These are phyloP conservation scores for Exocentrus adspersus DNA, from an alignment of 2,888 invertebrate species.

Conservation along the genomic window DNA sequence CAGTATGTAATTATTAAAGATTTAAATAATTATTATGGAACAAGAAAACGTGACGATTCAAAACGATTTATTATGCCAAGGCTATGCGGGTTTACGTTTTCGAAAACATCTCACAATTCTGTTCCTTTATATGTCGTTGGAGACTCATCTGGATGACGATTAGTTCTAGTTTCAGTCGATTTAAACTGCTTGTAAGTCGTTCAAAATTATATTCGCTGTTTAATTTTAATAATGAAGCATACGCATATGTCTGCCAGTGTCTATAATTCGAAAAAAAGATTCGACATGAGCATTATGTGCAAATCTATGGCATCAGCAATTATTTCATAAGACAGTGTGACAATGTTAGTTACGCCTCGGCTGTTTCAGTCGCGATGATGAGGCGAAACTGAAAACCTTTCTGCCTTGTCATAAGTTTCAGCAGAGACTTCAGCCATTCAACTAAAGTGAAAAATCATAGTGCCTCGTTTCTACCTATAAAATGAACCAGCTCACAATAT, in stretches of 20 bases:
- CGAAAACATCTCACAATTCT: not conserved
- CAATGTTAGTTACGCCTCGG: not conserved
- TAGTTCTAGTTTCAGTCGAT: conserved; percentile 1
- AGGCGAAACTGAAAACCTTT: too few relatives aligned
- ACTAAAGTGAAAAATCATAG: too few relatives aligned
- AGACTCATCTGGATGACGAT: not conserved
- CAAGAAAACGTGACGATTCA: not conserved
- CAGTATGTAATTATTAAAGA: not conserved
- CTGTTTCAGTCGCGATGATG: not conserved
- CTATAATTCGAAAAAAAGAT: not conserved
- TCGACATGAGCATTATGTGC: not conserved
- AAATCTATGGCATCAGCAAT: not conserved
- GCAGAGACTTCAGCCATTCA: too few relatives aligned
- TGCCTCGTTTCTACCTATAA: too few relatives aligned
- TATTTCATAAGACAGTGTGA: not conserved
- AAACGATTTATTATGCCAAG: not conserved
- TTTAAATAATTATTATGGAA: conserved; percentile 1
- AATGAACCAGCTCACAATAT: too few relatives aligned
- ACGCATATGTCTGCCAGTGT: not conserved
- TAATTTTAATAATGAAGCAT: not conserved
- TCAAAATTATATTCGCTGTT: not conserved
- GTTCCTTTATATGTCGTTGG: not conserved
- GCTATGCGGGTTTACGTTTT: not conserved
- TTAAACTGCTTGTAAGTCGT: not conserved
- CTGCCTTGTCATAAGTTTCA: too few relatives aligned